phyloP scores from a whole-genome alignment of 1,140 invertebrate species.

The Maniola jurtina region DNA sequence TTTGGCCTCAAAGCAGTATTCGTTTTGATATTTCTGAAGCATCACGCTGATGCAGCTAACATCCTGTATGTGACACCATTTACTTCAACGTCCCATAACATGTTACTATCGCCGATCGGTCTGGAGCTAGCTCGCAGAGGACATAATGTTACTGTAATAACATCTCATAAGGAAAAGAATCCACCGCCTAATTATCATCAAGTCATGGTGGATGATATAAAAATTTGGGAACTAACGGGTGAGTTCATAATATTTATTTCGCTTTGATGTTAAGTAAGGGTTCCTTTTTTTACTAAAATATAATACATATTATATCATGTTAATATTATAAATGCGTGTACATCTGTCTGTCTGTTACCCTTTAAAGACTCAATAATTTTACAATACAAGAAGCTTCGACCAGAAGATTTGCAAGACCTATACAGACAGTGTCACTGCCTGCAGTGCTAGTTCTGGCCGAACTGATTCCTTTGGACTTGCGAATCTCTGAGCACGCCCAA shows the following conservation, averaged over 20 bases:
- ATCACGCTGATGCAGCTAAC: constrained; percentile 44
- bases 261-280: too few relatives aligned
- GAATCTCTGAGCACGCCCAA: too few relatives aligned
- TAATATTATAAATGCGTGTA: too few relatives aligned
- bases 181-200: constrained; percentile 75
- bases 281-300: too few relatives aligned
- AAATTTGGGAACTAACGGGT: constrained; percentile 75
- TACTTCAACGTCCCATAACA: constrained; percentile 74
- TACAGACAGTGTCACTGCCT: too few relatives aligned
- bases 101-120: constrained; percentile 78
- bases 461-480: too few relatives aligned
- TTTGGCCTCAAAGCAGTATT: constrained; percentile 17
- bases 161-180: constrained; percentile 66
- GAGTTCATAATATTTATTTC: constrained; percentile 27
- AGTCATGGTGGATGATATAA: constrained; percentile 72
- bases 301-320: too few relatives aligned
- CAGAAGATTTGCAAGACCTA: too few relatives aligned
- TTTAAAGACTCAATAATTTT: too few relatives aligned
- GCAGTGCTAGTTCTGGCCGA: too few relatives aligned
- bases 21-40: constrained; percentile 15
- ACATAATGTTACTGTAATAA: constrained; percentile 82
- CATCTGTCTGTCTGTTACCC: too few relatives aligned
- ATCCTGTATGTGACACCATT: constrained; percentile 65
- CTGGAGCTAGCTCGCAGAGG: constrained; percentile 78
- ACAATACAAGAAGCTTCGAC: too few relatives aligned